Evolutionary conservation across 2,113 vertebrate genomes (phyloP).

Genomic region (Talpa occidentalis): DNA sequence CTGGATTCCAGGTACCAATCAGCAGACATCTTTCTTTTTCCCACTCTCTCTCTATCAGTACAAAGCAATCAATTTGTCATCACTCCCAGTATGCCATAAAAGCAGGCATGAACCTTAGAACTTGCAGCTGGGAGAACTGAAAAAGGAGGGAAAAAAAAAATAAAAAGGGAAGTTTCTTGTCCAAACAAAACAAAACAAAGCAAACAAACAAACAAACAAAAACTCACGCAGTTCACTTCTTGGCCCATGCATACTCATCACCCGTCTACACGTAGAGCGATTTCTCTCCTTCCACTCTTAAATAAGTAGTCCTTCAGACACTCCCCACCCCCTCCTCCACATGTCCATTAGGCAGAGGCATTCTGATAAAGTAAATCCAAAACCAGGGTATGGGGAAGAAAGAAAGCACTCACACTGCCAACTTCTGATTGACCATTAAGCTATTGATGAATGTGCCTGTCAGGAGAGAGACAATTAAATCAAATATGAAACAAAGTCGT

Average conservation of each 20-base stretch:
- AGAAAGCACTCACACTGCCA: slow-evolving; percentile 97
- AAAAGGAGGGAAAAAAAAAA: slow-evolving; percentile 10
- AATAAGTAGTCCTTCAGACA: slow-evolving; percentile 93
- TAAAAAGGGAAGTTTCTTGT: slow-evolving; percentile 85
- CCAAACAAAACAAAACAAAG: slow-evolving; percentile 83
- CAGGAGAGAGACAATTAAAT: slow-evolving; percentile 99
- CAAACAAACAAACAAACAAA: slow-evolving; percentile 81
- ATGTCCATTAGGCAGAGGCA: slow-evolving; percentile 97
- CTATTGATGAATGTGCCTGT: slow-evolving; percentile 99
- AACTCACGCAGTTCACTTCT: slow-evolving; percentile 83
- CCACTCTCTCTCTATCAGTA: slow-evolving; percentile 90
- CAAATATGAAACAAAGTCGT: slow-evolving; percentile 99
- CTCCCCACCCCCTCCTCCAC: slow-evolving; percentile 83
- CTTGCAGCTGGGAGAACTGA: slow-evolving; percentile 91
- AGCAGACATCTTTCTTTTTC: slow-evolving; percentile 89
- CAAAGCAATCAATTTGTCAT: slow-evolving; percentile 97
- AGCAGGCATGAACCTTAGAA: slow-evolving; percentile 93
- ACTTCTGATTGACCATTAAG: slow-evolving; percentile 99
- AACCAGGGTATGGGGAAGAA: slow-evolving; percentile 95
- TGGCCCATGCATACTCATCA: slow-evolving; percentile 89
- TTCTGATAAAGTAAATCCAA: slow-evolving; percentile 97
- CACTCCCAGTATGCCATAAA: slow-evolving; percentile 92
- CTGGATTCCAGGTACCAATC: slow-evolving; percentile 94
- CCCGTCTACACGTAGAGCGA: slow-evolving; percentile 85
- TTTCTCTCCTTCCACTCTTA: slow-evolving; percentile 86